These are phyloP conservation scores for Neoitamus cyanurus DNA, from an alignment of 2,888 invertebrate species.

Conservation along the genomic window DNA sequence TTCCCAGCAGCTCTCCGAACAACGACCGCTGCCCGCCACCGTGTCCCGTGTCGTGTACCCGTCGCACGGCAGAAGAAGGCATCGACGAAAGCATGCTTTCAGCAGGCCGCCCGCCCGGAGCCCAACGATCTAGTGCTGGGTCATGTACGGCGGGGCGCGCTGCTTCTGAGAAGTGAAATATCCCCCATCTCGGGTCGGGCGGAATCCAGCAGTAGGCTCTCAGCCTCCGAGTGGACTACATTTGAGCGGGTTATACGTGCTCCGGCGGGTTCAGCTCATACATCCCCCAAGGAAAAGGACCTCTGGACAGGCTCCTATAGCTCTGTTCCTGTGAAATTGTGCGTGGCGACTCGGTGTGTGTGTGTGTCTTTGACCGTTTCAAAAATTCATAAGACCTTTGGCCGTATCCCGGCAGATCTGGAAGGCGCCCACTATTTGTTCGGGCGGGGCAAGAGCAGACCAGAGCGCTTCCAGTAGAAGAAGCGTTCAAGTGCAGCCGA, in stretches of 20 bases:
- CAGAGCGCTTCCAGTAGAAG: background rate
- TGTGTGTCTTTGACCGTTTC: slow-evolving; percentile 24
- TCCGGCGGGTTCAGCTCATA: background rate
- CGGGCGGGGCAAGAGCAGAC: background rate
- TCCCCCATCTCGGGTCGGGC: background rate
- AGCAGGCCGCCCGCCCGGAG: background rate
- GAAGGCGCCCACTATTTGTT: background rate
- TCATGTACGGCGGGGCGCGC: background rate
- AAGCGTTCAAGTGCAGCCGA: background rate
- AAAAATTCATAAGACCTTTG: slow-evolving; percentile 38
- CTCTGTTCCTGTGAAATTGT: background rate
- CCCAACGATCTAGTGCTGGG: background rate
- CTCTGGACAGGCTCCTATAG: background rate
- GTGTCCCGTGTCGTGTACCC: background rate
- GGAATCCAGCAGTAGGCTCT: slow-evolving; percentile 62
- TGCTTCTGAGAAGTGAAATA: slow-evolving; percentile 7
- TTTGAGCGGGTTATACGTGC: background rate
- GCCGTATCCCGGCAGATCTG: background rate
- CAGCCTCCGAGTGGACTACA: slow-evolving; percentile 67
- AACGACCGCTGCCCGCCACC: background rate
- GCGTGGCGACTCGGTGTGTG: background rate
- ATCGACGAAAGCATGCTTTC: background rate
- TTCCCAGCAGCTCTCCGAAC: background rate
- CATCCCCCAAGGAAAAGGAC: background rate
- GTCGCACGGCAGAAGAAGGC: background rate